Base-by-base conservation (phyloP, 2,888 invertebrate genomes). In the Tribolium freemani region DNA sequence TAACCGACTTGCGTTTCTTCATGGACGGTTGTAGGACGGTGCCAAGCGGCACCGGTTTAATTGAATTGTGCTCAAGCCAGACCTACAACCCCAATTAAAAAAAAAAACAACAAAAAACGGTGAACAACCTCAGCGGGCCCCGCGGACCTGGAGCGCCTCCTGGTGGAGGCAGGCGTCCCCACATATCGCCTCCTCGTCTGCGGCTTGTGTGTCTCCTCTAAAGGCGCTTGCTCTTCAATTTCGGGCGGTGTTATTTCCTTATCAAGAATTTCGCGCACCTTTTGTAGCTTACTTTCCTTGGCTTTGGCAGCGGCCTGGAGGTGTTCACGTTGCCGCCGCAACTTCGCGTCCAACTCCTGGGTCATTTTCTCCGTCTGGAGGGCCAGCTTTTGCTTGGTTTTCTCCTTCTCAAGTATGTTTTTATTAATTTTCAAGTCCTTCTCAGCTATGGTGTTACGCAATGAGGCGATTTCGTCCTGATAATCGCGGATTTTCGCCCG, bases 41-140 rank as follows among this genome's bases (percentile, higher is more conserved):
- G 3, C 94, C 95, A 77, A 95, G 88, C 0, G 96, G 94, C 0
- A 96, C 93, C 0, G 94, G 88, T 81, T 92, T 91, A 10, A 91
- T 90, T 0, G 97, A 94, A 21, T 94, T 92, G 80, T 98, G 98
- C 84, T 97, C 97, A 0, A 98, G 88, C 97, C 97, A 98, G 5
- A 67, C 57, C 73, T 73, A 20, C 38, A 66, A 66, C 3, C 8
- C 13, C 11, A 13, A 48, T 11, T 13, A 11, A 48, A n/a, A 13
- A 13, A 48, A 13, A 8, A 26, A 26, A 13, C 8, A 38, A 38
- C n/a, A 50, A 4, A 20, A 0, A n/a, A 50, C 5, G 8, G 9
- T 38, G 44, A 16, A 9, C 6, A 26, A 66, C 71, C 56, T 58
- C 69, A 26, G 89, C 88, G 50, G 38, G 38, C 38, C 93, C 93